Evolutionary conservation across 2,888 invertebrate species (phyloP).

Genomic region (Chaitophorus viminalis): DNA sequence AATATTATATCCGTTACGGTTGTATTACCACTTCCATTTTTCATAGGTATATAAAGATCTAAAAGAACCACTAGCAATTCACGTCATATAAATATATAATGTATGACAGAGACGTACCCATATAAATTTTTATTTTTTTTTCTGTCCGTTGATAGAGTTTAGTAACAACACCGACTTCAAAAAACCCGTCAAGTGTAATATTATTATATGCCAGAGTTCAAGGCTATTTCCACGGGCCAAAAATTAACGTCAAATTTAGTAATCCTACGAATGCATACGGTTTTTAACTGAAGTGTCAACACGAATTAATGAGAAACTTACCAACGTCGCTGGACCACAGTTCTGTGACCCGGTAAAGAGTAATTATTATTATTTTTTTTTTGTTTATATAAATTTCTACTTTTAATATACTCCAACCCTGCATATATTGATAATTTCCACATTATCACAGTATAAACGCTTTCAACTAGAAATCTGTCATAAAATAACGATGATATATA

Average conservation of each 20-base stretch:
- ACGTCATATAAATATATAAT: too few relatives aligned
- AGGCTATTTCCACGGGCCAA: neutral
- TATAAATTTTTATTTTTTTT: neutral
- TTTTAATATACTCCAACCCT: neutral
- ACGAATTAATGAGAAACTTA: conserved; percentile 37
- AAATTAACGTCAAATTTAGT: neutral
- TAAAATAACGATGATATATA: neutral
- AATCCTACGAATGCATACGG: neutral
- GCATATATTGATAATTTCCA: neutral
- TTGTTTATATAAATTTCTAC: neutral
- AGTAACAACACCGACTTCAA: neutral
- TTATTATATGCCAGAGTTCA: neutral
- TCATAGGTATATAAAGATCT: too few relatives aligned
- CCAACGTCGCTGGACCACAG: conserved; percentile 7
- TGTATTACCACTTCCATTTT: neutral
- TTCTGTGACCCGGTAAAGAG: neutral
- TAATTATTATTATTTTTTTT: neutral
- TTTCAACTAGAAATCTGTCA: neutral
- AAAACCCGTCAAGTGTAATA: neutral
- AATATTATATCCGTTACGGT: neutral
- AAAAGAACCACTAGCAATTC: neutral
- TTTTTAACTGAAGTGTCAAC: conserved; percentile 27
- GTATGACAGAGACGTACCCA: neutral
- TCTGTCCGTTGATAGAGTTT: conserved; percentile 17
- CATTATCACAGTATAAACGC: neutral